These are phyloP conservation scores for Nowickia ferox DNA, from an alignment of 2,888 invertebrate species.

Conservation along the genomic window DNA sequence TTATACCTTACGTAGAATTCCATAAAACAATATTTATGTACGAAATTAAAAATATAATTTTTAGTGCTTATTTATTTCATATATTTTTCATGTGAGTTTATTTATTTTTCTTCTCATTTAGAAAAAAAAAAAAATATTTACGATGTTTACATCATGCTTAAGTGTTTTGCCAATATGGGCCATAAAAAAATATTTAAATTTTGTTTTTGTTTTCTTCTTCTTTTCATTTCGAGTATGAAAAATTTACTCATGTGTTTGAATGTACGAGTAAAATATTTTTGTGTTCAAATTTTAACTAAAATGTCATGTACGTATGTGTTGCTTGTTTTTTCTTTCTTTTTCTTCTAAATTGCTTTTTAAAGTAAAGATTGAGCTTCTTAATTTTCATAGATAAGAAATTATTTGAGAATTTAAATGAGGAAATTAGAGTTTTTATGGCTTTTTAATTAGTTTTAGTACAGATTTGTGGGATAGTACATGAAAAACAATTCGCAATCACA, in stretches of 20 bases:
- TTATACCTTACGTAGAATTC: slow-evolving; percentile 11
- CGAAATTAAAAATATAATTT: slow-evolving; percentile 10
- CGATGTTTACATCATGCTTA: slow-evolving; percentile 41
- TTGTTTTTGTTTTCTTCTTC: not conserved
- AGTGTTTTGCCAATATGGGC: slow-evolving; percentile 48
- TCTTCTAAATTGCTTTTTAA: not conserved
- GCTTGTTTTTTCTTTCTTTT: not conserved
- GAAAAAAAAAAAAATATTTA: not conserved
- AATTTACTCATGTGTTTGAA: not conserved
- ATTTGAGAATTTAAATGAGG: not conserved
- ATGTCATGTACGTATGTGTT: slow-evolving; percentile 39
- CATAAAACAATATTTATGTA: slow-evolving; percentile 17
- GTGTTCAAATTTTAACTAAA: slow-evolving; percentile 41
- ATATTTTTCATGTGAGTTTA: not conserved
- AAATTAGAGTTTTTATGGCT: slow-evolving; percentile 5
- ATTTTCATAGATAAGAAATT: slow-evolving; percentile 18
- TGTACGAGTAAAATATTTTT: not conserved
- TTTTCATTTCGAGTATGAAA: not conserved
- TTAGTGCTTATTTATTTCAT: not conserved
- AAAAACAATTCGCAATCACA: not conserved
- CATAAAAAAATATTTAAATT: slow-evolving; percentile 44
- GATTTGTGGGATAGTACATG: not conserved
- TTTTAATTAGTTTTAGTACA: slow-evolving; percentile 14
- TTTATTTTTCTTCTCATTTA: not conserved
- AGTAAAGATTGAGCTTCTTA: slow-evolving; percentile 11